Percentiles rank a stretch among this genome's conserved stretches.
These are phyloP conservation scores for Sceliomorpha sp. DNA, from an alignment of 2,888 invertebrate species.

Conservation along the genomic window DNA sequence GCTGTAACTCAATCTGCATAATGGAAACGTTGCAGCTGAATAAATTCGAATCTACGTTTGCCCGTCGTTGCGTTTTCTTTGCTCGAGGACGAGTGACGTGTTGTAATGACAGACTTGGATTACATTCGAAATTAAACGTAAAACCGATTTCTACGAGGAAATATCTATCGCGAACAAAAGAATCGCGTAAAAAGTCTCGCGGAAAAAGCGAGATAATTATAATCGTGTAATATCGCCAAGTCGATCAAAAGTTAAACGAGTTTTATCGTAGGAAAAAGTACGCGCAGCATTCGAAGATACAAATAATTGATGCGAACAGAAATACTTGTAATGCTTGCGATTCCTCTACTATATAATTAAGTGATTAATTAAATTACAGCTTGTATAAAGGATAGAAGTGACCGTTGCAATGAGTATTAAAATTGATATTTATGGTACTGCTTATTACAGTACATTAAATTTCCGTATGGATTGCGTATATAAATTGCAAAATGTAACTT, in stretches of 20 bases:
- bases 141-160: not conserved
- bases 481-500: conserved; percentile 42
- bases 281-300: not conserved
- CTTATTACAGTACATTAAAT: conserved; percentile 35
- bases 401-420: conserved; percentile 27
- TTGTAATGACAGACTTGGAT: not conserved
- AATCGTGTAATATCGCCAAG: too few relatives aligned
- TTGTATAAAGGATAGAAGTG: conserved; percentile 20
- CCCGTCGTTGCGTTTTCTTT: conserved; percentile 1
- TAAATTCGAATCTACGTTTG: conserved; percentile 27
- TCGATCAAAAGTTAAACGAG: too few relatives aligned
- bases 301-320: conserved; percentile 10
- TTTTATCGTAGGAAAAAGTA: too few relatives aligned
- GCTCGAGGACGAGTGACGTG: conserved; percentile 14
- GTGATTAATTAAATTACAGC: conserved; percentile 41
- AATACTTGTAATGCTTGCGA: conserved; percentile 20
- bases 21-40: conserved; percentile 34
- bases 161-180: too few relatives aligned
- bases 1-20: conserved; percentile 37
- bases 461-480: conserved; percentile 21
- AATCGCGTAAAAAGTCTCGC: too few relatives aligned
- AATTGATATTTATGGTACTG: conserved; percentile 35
- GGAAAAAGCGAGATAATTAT: too few relatives aligned
- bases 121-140: not conserved
- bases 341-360: conserved; percentile 33